These are phyloP conservation scores for Poecilus cupreus DNA, from an alignment of 2,888 invertebrate species.

Conservation along the genomic window DNA sequence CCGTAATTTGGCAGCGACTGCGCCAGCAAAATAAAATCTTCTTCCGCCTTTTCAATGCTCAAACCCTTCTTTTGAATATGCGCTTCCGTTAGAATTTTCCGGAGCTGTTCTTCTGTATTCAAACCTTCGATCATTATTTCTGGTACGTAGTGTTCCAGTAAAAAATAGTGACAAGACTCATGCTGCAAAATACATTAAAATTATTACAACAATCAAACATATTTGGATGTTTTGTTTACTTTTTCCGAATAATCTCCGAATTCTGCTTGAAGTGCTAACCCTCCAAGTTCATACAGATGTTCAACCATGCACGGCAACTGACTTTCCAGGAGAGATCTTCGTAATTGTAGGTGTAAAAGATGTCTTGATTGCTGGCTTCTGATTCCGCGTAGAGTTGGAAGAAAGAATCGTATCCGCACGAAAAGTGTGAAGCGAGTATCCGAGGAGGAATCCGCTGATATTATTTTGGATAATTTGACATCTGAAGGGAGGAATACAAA, in stretches of 20 bases:
- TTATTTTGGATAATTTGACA: constrained; percentile 84
- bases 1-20: constrained; percentile 84
- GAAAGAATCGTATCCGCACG: constrained; percentile 86
- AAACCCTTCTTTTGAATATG: constrained; percentile 77
- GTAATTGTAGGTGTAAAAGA: constrained; percentile 86
- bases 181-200: constrained; percentile 72
- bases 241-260: constrained; percentile 83
- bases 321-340: constrained; percentile 86
- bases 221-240: constrained; percentile 68
- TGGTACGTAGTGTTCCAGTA: constrained; percentile 88
- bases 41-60: constrained; percentile 80
- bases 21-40: constrained; percentile 82
- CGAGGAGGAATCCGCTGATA: constrained; percentile 64
- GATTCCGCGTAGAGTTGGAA: constrained; percentile 83
- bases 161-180: constrained; percentile 84
- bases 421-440: constrained; percentile 79
- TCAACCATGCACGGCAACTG: constrained; percentile 82
- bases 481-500: constrained; percentile 88
- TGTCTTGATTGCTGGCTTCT: constrained; percentile 81
- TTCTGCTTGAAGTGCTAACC: constrained; percentile 88
- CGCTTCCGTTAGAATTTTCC: constrained; percentile 73
- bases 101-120: constrained; percentile 69
- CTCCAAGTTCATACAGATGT: constrained; percentile 83
- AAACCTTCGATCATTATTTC: constrained; percentile 75
- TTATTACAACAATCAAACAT: not conserved